A percentile compares a stretch with the other conserved stretches of the same genome.
Conservation (phyloP, 2,888 invertebrate genomes). For the Pachydiplax longipennis region DNA sequence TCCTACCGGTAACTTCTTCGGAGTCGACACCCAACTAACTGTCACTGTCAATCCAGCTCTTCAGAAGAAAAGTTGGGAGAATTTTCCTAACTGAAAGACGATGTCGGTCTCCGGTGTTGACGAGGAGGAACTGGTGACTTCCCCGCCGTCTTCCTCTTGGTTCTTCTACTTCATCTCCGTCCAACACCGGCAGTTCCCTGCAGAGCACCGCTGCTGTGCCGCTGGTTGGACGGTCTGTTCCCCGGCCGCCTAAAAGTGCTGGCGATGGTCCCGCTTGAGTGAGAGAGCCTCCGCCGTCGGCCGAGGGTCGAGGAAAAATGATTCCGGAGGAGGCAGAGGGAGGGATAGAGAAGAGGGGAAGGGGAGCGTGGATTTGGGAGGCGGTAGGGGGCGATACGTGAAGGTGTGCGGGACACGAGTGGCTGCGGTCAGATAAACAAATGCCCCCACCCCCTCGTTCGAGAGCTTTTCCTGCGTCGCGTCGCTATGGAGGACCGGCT, state of each 20-base stretch:
- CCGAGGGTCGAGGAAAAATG: conserved; percentile 40
- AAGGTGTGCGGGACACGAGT: conserved; percentile 38
- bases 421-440: conserved; percentile 41
- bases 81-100: too few species aligned
- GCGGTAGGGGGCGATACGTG: neutral
- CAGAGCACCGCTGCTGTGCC: neutral
- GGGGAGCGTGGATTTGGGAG: neutral
- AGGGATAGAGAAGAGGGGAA: neutral
- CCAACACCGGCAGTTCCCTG: neutral
- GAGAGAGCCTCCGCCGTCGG: neutral
- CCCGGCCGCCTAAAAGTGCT: neutral
- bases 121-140: too few species aligned
- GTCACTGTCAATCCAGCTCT: too few species aligned
- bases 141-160: too few species aligned
- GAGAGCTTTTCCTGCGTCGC: neutral
- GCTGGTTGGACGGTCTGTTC: neutral
- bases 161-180: neutral
- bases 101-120: too few species aligned
- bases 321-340: conserved; percentile 4
- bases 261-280: neutral
- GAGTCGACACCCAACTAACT: too few species aligned
- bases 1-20: too few species aligned
- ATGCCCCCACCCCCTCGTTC: neutral
- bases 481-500: neutral
- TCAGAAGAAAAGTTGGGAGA: too few species aligned